Evolutionary conservation across 2,888 invertebrate genomes (phyloP).

Genomic region (Hemistola chrysoprasaria): DNA sequence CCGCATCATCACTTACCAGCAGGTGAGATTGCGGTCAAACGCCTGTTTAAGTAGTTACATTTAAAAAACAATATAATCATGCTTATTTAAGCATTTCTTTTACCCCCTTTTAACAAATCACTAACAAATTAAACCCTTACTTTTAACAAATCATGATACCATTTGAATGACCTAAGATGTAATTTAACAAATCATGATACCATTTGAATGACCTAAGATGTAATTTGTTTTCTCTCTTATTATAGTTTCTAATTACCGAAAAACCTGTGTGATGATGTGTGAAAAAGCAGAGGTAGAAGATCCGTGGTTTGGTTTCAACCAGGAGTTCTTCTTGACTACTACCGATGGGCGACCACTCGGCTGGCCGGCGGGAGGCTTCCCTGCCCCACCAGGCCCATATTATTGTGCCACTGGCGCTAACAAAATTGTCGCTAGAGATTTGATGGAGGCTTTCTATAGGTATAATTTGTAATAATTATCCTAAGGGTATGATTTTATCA

Average conservation of each 20-base stretch:
- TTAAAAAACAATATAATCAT: no score
- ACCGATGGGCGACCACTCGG: conserved; percentile 85
- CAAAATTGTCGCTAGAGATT: conserved; percentile 89
- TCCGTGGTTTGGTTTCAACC: conserved; percentile 89
- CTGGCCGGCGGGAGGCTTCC: conserved; percentile 87
- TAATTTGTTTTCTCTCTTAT: conserved; percentile 9
- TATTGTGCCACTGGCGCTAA: conserved; percentile 93
- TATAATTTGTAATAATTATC: not conserved
- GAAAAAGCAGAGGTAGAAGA: conserved; percentile 82
- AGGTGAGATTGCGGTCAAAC: no score
- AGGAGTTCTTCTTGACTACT: conserved; percentile 76
- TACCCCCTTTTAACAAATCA: no score
- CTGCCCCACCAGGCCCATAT: conserved; percentile 89
- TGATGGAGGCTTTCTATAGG: conserved; percentile 89
- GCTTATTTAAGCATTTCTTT: no score
- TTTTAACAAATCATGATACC: no score
- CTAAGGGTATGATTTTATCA: conserved; percentile 44
- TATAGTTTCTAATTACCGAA: conserved; percentile 61
- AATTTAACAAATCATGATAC: no score
- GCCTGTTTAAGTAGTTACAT: no score
- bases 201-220: not conserved
- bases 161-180: no score
- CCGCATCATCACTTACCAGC: no score
- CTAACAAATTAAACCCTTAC: no score
- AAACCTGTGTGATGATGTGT: conserved; percentile 73